Evolutionary conservation across 2,888 invertebrate genomes (phyloP).

Genomic region (Hemaris fuciformis): DNA sequence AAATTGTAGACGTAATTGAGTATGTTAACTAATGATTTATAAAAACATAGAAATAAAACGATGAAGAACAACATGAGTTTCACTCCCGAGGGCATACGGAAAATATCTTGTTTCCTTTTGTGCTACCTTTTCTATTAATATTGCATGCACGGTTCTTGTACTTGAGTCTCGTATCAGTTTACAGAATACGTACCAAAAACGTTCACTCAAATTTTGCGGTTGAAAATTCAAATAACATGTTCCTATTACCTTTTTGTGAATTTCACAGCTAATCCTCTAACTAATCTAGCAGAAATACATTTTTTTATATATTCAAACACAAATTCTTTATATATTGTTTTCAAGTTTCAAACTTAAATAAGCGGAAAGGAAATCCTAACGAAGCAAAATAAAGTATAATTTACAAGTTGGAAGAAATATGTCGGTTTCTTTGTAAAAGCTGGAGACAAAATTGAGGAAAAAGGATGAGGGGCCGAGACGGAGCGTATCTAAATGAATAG

Average conservation of each 20-base stretch:
- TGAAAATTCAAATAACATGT: not conserved
- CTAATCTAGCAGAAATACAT: too few species aligned
- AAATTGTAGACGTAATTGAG: conserved; percentile 66
- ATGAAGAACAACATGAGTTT: conserved; percentile 37
- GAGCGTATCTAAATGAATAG: conserved; percentile 57
- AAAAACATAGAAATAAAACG: conserved; percentile 64
- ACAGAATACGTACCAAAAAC: not conserved
- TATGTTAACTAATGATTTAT: conserved; percentile 73
- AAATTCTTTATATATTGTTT: not conserved
- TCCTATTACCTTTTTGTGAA: not conserved
- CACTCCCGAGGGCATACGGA: conserved; percentile 20
- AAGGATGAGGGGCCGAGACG: conserved; percentile 47
- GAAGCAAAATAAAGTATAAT: not conserved
- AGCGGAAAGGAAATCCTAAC: not conserved
- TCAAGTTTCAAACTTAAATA: not conserved
- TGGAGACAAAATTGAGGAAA: conserved; percentile 46
- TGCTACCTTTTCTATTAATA: not conserved
- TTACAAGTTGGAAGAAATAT: not conserved
- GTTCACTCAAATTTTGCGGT: not conserved
- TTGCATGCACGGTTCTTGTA: not conserved
- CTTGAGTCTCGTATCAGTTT: not conserved
- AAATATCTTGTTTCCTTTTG: conserved; percentile 1
- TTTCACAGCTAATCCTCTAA: too few species aligned
- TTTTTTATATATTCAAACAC: too few species aligned
- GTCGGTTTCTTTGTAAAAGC: not conserved